Percentiles rank a stretch among this genome's conserved stretches.
Evolutionary conservation across 2,113 vertebrate species (phyloP).

Genomic region (Misgurnus mizolepis): DNA sequence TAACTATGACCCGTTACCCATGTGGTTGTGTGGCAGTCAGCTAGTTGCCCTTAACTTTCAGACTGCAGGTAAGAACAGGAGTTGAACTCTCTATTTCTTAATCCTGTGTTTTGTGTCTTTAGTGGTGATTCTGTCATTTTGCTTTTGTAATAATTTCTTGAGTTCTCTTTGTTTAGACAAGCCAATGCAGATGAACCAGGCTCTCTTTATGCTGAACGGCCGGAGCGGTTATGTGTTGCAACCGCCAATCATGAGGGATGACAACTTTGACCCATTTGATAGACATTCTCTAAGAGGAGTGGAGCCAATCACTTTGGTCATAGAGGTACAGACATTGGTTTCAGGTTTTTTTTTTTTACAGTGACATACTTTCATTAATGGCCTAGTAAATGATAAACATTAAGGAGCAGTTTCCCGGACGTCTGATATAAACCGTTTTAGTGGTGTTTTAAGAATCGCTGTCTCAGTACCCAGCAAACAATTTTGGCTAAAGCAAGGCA

Average conservation of each 20-base stretch:
- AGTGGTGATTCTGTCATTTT: background rate
- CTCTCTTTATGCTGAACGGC: conserved; percentile 91
- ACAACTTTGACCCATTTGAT: conserved; percentile 94
- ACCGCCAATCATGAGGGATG: conserved; percentile 90
- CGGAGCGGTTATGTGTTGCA: conserved; percentile 93
- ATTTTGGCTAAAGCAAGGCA: no score
- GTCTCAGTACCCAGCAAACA: no score
- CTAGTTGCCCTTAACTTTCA: conserved; percentile 98
- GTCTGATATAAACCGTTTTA: no score
- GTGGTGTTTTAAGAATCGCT: no score
- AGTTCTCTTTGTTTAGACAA: conserved; percentile 79
- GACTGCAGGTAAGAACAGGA: conserved; percentile 84
- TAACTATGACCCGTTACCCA: conserved; percentile 96
- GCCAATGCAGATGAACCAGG: conserved; percentile 99
- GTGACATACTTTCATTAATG: no score
- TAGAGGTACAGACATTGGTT: conserved; percentile 76
- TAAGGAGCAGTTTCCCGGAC: no score
- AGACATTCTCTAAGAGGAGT: conserved; percentile 81
- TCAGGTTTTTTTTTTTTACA: background rate
- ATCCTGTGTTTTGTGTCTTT: background rate
- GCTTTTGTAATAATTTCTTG: background rate
- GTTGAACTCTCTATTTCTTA: no score
- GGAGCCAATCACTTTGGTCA: conserved; percentile 80
- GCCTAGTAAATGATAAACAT: no score
- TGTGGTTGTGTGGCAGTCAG: conserved; percentile 99